A percentile compares a stretch with the other conserved stretches of the same genome.
phyloP scores from a whole-genome alignment of 2,888 invertebrate genomes.

The Gisinianus flammeolus region DNA sequence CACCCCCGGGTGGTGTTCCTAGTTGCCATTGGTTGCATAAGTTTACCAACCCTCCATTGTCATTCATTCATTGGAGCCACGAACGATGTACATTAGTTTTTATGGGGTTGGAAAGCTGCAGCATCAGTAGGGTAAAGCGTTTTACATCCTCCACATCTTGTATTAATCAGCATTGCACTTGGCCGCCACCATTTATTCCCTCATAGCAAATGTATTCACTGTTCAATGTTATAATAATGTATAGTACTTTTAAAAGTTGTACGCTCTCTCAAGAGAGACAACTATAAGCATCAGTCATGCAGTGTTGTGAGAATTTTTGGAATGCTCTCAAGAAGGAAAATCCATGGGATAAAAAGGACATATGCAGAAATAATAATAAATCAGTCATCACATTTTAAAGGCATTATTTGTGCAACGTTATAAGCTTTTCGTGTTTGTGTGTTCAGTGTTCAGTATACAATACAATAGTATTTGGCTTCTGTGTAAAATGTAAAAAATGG shows the following conservation, averaged over 20 bases:
- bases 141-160: not conserved
- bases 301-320: not conserved
- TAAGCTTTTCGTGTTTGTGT: no score
- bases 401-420: no score
- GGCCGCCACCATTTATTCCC: not conserved
- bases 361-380: not conserved
- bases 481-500: no score
- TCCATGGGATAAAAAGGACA: not conserved
- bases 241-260: not conserved
- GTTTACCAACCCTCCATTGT: conserved; percentile 59
- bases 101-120: not conserved
- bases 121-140: not conserved
- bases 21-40: conserved; percentile 59
- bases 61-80: conserved; percentile 59
- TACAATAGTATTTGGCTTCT: no score
- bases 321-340: not conserved
- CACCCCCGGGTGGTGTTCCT: conserved; percentile 40
- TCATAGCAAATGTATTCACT: not conserved
- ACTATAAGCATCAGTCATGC: not conserved
- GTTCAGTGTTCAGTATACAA: no score
- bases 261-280: not conserved
- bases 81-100: conserved; percentile 42
- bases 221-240: not conserved
- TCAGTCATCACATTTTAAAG: no score
- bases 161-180: not conserved